phyloP scores from a whole-genome alignment of 2,888 invertebrate species.

The Euzophera pinguis region DNA sequence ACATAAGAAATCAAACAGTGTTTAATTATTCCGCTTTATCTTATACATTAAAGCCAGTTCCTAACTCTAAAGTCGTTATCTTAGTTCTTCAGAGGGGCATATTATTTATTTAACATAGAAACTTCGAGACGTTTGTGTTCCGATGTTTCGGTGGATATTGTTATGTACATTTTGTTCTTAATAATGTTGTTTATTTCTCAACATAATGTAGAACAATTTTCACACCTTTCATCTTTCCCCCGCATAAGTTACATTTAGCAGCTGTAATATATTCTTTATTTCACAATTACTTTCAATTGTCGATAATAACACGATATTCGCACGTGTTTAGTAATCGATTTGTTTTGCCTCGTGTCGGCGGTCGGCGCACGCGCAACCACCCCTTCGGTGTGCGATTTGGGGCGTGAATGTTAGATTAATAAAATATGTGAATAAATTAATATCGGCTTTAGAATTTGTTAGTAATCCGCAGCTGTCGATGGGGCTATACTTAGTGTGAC shows the following conservation, averaged over 20 bases:
- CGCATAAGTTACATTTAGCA: slow-evolving; percentile 11
- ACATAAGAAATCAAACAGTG: no score
- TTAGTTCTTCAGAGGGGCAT: slow-evolving; percentile 58
- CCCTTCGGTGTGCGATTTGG: slow-evolving; percentile 50
- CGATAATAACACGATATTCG: slow-evolving; percentile 45
- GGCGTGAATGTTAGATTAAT: slow-evolving; percentile 78
- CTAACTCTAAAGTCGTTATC: slow-evolving; percentile 47
- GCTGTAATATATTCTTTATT: slow-evolving; percentile 9
- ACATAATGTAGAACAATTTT: no score
- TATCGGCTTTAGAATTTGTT: slow-evolving; percentile 49
- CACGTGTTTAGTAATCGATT: slow-evolving; percentile 64
- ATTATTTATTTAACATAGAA: slow-evolving; percentile 52
- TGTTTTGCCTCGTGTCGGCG: slow-evolving; percentile 58
- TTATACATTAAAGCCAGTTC: neutral
- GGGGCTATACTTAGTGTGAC: slow-evolving; percentile 37
- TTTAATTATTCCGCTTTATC: neutral
- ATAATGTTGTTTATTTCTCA: no score
- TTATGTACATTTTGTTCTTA: neutral
- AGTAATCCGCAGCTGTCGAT: slow-evolving; percentile 61
- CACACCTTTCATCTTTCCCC: no score
- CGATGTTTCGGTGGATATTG: slow-evolving; percentile 38
- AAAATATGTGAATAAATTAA: slow-evolving; percentile 71
- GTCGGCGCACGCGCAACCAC: slow-evolving; percentile 51
- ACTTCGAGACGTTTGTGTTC: slow-evolving; percentile 34
- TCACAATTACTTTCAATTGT: slow-evolving; percentile 19